A percentile compares a stretch with the other conserved stretches of the same genome.
Evolutionary conservation across 2,113 vertebrate species (phyloP).

Genomic region (Andinoacara biseriatus): DNA sequence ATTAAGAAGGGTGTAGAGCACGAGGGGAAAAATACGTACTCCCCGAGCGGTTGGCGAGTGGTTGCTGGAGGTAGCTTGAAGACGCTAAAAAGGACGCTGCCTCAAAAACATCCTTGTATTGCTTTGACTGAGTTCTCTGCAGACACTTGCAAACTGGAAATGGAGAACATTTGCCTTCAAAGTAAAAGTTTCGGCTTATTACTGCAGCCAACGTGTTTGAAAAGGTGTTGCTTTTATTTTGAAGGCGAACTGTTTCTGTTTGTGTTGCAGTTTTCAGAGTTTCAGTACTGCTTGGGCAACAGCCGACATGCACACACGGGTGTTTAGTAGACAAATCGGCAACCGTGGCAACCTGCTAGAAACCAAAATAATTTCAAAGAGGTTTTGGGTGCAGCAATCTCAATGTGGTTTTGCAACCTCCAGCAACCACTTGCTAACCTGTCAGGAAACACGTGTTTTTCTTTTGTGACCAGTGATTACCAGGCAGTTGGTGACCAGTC

Average conservation of each 20-base stretch:
- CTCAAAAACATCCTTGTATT: background rate
- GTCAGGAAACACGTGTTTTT: too few relatives aligned
- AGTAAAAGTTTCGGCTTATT: background rate
- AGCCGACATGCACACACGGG: rapidly evolving
- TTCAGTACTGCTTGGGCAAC: background rate
- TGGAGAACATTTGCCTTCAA: background rate
- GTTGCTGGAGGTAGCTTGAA: background rate
- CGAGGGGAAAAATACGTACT: too few relatives aligned
- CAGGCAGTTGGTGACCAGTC: background rate
- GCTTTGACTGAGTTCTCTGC: background rate
- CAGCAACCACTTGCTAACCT: background rate
- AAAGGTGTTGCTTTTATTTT: background rate
- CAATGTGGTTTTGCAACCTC: background rate
- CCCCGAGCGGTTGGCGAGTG: background rate
- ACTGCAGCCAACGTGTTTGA: background rate
- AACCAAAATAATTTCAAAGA: background rate
- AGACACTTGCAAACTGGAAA: background rate
- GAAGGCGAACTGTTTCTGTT: background rate
- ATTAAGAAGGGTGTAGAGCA: background rate
- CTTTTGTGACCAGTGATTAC: background rate
- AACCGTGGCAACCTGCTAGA: background rate
- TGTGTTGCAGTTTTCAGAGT: background rate
- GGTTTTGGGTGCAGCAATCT: too few relatives aligned
- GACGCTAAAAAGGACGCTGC: background rate
- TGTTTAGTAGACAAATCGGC: background rate